phyloP scores from a whole-genome alignment of 2,888 invertebrate species.

The Tromatobia lineatoria region DNA sequence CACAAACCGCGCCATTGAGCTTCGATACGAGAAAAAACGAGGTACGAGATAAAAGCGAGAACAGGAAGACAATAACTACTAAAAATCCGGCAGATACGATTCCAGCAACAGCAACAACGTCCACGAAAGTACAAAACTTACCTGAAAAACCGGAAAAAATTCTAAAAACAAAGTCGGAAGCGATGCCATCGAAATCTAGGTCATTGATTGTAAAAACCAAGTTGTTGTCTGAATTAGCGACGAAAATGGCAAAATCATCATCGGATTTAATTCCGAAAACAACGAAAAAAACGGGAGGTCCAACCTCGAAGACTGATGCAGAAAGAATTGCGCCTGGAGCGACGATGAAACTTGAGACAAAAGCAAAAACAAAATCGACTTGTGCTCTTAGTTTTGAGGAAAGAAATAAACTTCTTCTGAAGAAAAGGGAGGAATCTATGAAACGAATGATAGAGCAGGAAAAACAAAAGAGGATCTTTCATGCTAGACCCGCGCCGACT shows the following conservation, averaged over 20 bases:
- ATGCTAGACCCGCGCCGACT: slow-evolving; percentile 90
- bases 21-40: too few relatives aligned
- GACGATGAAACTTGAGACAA: background rate
- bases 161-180: background rate
- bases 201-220: too few relatives aligned
- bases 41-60: background rate
- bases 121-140: background rate
- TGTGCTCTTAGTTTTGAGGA: background rate
- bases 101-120: background rate
- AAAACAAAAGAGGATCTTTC: slow-evolving; percentile 89
- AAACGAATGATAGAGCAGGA: background rate
- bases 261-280: background rate
- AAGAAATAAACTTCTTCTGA: slow-evolving; percentile 81
- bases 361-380: background rate
- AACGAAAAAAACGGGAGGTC: background rate
- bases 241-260: background rate
- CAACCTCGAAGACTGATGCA: background rate
- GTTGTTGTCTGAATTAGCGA: too few relatives aligned
- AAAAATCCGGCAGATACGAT: background rate
- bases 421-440: slow-evolving; percentile 87
- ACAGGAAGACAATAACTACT: background rate
- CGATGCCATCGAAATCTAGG: background rate
- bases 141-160: background rate
- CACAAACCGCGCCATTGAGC: too few relatives aligned
- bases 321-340: background rate